Evolutionary conservation across 1,140 invertebrate genomes (phyloP).

Genomic region (Anthonomus grandis): DNA sequence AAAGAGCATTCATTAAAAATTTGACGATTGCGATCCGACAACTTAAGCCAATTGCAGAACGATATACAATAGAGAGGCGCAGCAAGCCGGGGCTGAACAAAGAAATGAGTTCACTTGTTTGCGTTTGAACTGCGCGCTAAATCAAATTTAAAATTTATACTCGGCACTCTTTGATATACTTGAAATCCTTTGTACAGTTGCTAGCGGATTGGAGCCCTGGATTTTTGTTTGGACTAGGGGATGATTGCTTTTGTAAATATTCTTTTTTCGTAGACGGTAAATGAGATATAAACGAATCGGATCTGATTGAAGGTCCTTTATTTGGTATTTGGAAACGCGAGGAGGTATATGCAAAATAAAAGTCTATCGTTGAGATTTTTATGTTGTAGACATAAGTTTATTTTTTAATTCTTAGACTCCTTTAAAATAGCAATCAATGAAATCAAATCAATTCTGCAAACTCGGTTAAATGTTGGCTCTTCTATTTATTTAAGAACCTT

Average conservation of each 20-base stretch:
- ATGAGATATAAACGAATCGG: constrained; percentile 22
- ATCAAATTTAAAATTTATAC: constrained; percentile 46
- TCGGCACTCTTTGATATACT: constrained; percentile 42
- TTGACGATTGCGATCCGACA: constrained; percentile 36
- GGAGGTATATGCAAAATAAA: too few species aligned
- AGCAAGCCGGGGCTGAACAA: constrained; percentile 24
- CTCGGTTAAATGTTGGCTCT: too few species aligned
- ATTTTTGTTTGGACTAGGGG: constrained; percentile 41
- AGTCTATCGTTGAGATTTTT: too few species aligned
- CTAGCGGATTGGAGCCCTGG: constrained; percentile 38
- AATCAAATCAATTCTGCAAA: too few species aligned
- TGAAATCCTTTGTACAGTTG: constrained; percentile 37
- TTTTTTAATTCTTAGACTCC: too few species aligned
- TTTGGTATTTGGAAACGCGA: too few species aligned
- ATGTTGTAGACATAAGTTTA: too few species aligned
- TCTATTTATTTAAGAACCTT: too few species aligned
- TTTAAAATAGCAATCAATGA: too few species aligned
- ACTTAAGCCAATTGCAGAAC: constrained; percentile 43
- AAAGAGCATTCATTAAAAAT: constrained; percentile 38
- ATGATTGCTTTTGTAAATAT: constrained; percentile 44
- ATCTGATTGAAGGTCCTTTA: too few species aligned
- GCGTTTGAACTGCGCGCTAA: constrained; percentile 38
- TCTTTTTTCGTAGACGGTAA: constrained; percentile 34
- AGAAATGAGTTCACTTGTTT: constrained; percentile 42
- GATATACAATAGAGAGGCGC: constrained; percentile 37